Percentiles rank a stretch among this genome's conserved stretches.
phyloP scores from a whole-genome alignment of 2,113 vertebrate species.

The Pteronura brasiliensis region DNA sequence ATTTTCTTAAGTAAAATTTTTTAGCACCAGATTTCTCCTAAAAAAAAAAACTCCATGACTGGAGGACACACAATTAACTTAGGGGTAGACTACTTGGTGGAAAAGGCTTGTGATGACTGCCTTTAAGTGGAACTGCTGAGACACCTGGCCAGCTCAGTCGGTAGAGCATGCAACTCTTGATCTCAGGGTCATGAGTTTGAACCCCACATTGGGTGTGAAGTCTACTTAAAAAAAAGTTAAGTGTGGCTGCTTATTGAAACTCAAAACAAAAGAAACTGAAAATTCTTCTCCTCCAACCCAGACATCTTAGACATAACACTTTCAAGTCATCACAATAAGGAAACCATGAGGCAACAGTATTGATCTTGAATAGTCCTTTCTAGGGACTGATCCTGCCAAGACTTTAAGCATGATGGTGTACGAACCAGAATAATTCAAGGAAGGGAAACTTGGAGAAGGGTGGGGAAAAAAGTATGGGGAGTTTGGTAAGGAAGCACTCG shows the following conservation, averaged over 20 bases:
- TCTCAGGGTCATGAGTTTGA: not conserved
- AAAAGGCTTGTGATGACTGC: not conserved
- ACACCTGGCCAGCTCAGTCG: not conserved
- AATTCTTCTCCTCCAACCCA: not conserved
- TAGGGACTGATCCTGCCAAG: not conserved
- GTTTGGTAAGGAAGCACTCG: not conserved
- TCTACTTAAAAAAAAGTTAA: not conserved
- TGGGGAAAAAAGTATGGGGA: not conserved
- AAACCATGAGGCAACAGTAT: not conserved
- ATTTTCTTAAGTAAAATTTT: not conserved
- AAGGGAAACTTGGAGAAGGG: not conserved
- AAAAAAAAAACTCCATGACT: not conserved
- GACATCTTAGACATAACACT: not conserved
- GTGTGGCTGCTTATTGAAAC: not conserved
- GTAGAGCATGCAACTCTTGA: not conserved
- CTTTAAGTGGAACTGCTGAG: not conserved
- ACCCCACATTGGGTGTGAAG: not conserved
- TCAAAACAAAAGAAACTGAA: constrained; percentile 13
- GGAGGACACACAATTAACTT: not conserved
- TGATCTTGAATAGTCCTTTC: not conserved
- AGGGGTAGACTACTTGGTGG: not conserved
- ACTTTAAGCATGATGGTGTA: not conserved
- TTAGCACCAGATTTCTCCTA: not conserved
- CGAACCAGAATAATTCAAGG: not conserved
- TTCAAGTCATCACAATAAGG: not conserved